Conservation (phyloP, 1,140 invertebrate species). For the Ceratina japonica region DNA sequence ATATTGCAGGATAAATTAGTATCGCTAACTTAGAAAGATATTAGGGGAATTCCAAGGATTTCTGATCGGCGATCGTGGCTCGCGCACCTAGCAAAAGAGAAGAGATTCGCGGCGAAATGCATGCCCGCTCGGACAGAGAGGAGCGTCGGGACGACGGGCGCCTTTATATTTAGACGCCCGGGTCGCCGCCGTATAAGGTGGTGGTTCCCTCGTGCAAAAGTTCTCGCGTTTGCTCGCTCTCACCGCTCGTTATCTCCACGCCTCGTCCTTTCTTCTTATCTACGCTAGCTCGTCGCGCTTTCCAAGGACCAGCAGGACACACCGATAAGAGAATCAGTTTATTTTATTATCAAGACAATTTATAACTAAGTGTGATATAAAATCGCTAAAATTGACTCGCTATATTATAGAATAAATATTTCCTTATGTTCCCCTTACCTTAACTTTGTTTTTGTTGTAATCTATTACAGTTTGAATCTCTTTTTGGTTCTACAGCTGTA, state of each 20-base stretch:
- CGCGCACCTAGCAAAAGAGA: conserved; percentile 28
- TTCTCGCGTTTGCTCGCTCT: conserved; percentile 50
- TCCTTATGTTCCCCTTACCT: too few relatives aligned
- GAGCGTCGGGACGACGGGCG: conserved; percentile 69
- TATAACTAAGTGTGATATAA: too few relatives aligned
- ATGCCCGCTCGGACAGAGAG: conserved; percentile 49
- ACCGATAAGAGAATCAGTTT: too few relatives aligned
- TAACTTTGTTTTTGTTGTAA: too few relatives aligned
- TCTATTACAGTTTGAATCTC: too few relatives aligned
- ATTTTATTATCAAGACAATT: too few relatives aligned
- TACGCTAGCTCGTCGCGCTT: not conserved
- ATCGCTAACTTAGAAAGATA: conserved; percentile 7
- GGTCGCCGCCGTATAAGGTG: conserved; percentile 79
- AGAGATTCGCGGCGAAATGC: conserved; percentile 56
- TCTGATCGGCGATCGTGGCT: conserved; percentile 12
- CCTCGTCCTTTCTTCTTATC: conserved; percentile 30
- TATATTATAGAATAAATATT: too few relatives aligned
- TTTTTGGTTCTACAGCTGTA: not conserved
- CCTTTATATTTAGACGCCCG: conserved; percentile 79
- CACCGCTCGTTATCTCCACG: conserved; percentile 12
- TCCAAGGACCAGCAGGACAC: not conserved
- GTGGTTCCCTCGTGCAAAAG: conserved; percentile 70
- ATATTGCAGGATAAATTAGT: not conserved
- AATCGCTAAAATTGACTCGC: too few relatives aligned
- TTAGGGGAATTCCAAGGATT: conserved; percentile 26